Evolutionary conservation across 1,140 invertebrate genomes (phyloP).

Genomic region (Hyles vespertilio): DNA sequence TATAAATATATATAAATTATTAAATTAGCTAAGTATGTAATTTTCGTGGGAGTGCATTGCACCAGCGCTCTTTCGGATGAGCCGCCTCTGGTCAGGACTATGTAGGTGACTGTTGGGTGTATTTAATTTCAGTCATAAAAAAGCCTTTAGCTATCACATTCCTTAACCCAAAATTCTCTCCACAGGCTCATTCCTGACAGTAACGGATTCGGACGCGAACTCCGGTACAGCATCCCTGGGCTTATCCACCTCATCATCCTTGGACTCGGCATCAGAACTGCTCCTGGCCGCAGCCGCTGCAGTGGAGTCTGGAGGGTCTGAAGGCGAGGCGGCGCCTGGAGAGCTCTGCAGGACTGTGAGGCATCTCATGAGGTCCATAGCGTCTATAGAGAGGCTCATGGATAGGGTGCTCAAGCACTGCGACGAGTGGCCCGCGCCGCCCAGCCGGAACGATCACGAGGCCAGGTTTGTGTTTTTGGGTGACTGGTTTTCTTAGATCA

Average conservation of each 20-base stretch:
- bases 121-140: too few relatives aligned
- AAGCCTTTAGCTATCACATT: too few relatives aligned
- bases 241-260: slow-evolving; percentile 35
- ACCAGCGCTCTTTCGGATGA: too few relatives aligned
- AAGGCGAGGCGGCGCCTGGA: slow-evolving; percentile 29
- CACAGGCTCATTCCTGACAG: slow-evolving; percentile 18
- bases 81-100: too few relatives aligned
- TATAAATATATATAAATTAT: too few relatives aligned
- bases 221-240: slow-evolving; percentile 33
- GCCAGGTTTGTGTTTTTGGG: slow-evolving; percentile 13
- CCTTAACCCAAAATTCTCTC: neutral
- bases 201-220: slow-evolving; percentile 40
- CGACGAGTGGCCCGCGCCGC: slow-evolving; percentile 39
- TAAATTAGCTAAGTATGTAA: too few relatives aligned
- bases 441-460: slow-evolving; percentile 25
- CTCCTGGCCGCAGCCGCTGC: slow-evolving; percentile 43
- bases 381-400: slow-evolving; percentile 56
- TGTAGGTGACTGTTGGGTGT: too few relatives aligned
- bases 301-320: slow-evolving; percentile 34
- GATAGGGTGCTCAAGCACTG: slow-evolving; percentile 51
- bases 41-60: too few relatives aligned
- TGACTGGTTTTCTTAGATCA: neutral
- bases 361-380: slow-evolving; percentile 54
- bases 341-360: slow-evolving; percentile 50
- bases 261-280: slow-evolving; percentile 52